Conservation (phyloP, 2,113 vertebrate genomes). For the Numenius arquata region DNA sequence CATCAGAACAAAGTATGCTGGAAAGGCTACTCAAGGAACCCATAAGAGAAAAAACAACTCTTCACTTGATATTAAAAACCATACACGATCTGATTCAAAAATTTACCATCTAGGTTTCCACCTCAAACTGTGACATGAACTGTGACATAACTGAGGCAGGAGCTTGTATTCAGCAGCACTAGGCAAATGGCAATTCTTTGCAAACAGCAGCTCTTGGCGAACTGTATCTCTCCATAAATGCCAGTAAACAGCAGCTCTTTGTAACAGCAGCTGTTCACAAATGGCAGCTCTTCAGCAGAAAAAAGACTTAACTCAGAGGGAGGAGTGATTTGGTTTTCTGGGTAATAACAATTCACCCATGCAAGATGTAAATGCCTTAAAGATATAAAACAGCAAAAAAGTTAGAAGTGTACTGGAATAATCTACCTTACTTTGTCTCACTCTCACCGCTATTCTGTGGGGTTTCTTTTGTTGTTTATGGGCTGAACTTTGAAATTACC, state of each 20-base stretch:
- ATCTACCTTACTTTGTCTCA: background rate
- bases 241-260: background rate
- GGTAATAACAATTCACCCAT: background rate
- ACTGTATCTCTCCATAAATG: background rate
- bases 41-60: background rate
- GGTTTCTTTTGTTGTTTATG: background rate
- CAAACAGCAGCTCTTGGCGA: background rate
- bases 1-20: background rate
- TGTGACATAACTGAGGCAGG: background rate
- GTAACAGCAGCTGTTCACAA: background rate
- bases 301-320: background rate
- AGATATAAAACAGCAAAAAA: background rate
- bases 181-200: background rate
- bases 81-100: background rate
- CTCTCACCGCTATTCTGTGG: background rate
- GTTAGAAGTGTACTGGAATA: background rate
- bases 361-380: background rate
- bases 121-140: background rate
- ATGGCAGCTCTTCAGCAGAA: background rate
- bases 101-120: background rate
- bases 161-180: background rate
- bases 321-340: background rate
- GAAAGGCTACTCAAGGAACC: background rate
- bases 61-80: background rate
- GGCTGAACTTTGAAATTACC: background rate